Evolutionary conservation across 2,888 invertebrate genomes (phyloP).

Genomic region (Apamea anceps): DNA sequence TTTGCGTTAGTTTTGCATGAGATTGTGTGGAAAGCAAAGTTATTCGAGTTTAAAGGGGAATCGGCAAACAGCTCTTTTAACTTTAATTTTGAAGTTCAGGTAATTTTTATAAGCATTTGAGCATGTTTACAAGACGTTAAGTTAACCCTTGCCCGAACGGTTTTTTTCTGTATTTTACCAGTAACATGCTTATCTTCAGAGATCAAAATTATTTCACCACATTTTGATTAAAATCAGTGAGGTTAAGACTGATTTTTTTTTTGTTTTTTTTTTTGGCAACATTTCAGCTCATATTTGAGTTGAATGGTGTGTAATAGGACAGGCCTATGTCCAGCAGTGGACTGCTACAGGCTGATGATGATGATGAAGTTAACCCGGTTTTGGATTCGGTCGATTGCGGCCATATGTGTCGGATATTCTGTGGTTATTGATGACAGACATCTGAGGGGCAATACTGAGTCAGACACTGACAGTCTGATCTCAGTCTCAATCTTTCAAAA

Average conservation of each 20-base stretch:
- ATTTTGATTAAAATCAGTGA: not conserved
- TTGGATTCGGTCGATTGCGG: not conserved
- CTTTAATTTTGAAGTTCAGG: not conserved
- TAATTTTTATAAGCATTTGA: not conserved
- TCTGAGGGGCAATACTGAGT: not conserved
- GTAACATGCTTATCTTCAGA: not conserved
- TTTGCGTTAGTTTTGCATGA: constrained; percentile 1
- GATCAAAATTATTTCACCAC: not conserved
- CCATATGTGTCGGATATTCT: not conserved
- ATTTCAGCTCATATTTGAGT: not conserved
- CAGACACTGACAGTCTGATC: too few relatives aligned
- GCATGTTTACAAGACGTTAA: too few relatives aligned
- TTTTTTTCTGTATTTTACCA: too few relatives aligned
- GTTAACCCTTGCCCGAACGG: too few relatives aligned
- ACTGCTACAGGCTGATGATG: too few relatives aligned
- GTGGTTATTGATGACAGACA: not conserved
- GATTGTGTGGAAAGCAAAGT: not conserved
- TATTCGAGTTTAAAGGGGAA: not conserved
- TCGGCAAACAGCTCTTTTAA: not conserved
- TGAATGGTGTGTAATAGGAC: too few relatives aligned
- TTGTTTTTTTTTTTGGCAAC: not conserved
- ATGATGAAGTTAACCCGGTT: not conserved
- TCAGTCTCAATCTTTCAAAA: too few relatives aligned
- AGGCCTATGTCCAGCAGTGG: too few relatives aligned
- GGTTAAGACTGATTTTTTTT: not conserved